These are phyloP conservation scores for Geophilus truncorum DNA, from an alignment of 2,888 invertebrate species.

Conservation along the genomic window DNA sequence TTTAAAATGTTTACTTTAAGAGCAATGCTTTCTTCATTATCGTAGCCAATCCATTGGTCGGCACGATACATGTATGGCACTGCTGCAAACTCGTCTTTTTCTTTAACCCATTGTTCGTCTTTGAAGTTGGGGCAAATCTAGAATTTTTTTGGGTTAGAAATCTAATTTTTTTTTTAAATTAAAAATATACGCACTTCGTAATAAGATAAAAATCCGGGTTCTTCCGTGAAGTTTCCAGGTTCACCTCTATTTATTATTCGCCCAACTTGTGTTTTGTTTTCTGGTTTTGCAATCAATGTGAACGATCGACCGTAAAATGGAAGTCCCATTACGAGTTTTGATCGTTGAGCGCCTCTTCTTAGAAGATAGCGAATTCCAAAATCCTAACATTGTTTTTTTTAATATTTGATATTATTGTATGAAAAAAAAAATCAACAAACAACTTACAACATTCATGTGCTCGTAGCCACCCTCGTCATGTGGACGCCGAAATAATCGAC, in stretches of 20 bases:
- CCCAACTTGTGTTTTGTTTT: neutral
- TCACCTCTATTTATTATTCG: constrained; percentile 61
- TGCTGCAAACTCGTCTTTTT: constrained; percentile 39
- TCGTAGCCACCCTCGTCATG: constrained; percentile 64
- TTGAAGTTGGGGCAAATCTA: constrained; percentile 36
- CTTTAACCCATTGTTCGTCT: constrained; percentile 34
- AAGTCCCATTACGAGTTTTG: constrained; percentile 77
- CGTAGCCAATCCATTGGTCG: constrained; percentile 87
- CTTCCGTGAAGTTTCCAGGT: constrained; percentile 67
- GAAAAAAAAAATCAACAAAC: neutral
- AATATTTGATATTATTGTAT: too few relatives aligned
- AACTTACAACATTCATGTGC: constrained; percentile 73
- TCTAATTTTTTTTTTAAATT: neutral
- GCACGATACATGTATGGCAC: constrained; percentile 68
- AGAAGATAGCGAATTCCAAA: constrained; percentile 77
- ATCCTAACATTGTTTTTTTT: constrained; percentile 53
- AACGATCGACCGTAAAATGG: constrained; percentile 87
- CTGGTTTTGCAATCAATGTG: constrained; percentile 55
- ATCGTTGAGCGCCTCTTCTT: constrained; percentile 68
- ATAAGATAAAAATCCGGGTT: constrained; percentile 68
- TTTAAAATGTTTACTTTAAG: constrained; percentile 56
- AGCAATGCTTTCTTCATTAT: constrained; percentile 69
- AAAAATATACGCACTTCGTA: constrained; percentile 58
- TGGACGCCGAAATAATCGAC: constrained; percentile 74
- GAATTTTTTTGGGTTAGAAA: neutral